Evolutionary conservation across 2,888 invertebrate species (phyloP), one percentile per base, ranked within the genome.

Genomic region (Danaus chrysippus): DNA sequence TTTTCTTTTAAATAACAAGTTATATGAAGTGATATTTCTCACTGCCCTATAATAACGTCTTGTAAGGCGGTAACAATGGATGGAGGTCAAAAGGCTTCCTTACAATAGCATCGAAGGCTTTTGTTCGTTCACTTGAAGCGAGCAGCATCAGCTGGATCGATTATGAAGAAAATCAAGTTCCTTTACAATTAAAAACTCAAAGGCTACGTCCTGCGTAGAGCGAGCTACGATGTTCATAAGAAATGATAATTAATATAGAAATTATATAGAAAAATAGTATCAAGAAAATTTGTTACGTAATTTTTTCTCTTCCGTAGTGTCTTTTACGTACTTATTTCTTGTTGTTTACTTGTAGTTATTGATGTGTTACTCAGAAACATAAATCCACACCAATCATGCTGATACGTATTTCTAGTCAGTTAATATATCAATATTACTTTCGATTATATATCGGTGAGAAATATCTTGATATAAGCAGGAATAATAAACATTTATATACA

Each of bases 361-460:
- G 10, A 49, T 49, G 49, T 17, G 17, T 49, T 49, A 11, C 11
- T 17, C 17, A 49, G 49, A 49, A 17, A 49, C 34, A 69, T 69
- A 66, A 68, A 68, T 69, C 67, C 55, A 59, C 59, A 66, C 65
- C 71, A 68, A 66, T 71, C 70, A 70, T 66, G 65, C 62, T 62
- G 62, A 64, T 59, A 65, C 61, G 59, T 54, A 42, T 58, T 52
- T 60, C 62, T 56, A 59, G 59, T 59, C 59, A 68, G 75, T 74
- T 78, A 76, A 82, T 82, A 80, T 76, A 81, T 82, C 78, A 82
- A 77, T 49, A 79, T 73, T 74, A 70, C 73, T 61, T 62, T 66
- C 17, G 49, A 49, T 17, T 11, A 17, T 49, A n/a, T 10, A 10
- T 5, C 15, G 49, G 10, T 49, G 10, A 10, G 13, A 17, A n/a